A percentile compares a stretch with the other conserved stretches of the same genome.
phyloP scores from a whole-genome alignment of 2,113 vertebrate species.

The Microtus ochrogaster region DNA sequence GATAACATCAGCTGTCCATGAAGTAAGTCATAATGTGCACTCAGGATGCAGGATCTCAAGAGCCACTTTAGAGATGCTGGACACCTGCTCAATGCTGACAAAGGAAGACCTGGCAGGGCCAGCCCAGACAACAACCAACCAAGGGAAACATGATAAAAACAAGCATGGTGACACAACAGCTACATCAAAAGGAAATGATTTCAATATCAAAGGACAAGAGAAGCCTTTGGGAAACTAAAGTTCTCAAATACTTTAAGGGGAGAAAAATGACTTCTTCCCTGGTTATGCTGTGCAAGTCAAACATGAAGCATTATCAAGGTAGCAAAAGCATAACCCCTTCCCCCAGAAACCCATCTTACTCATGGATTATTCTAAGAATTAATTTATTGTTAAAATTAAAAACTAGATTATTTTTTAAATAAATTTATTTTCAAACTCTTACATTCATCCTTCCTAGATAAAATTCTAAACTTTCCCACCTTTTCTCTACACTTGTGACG shows the following conservation, averaged over 20 bases:
- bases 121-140: constrained; percentile 2
- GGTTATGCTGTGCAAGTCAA: constrained; percentile 58
- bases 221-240: constrained; percentile 58
- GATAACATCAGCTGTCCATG: constrained; percentile 38
- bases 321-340: constrained; percentile 38
- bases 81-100: constrained; percentile 10
- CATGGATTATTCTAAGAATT: constrained; percentile 55
- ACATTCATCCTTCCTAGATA: constrained; percentile 22
- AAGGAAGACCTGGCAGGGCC: constrained; percentile 13
- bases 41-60: not conserved
- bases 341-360: not conserved
- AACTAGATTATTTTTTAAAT: not conserved
- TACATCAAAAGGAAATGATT: constrained; percentile 67
- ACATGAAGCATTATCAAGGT: constrained; percentile 44
- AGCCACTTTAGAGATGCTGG: not conserved
- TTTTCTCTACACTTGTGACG: constrained; percentile 39
- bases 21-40: not conserved
- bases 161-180: constrained; percentile 44
- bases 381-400: constrained; percentile 54
- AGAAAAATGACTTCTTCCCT: constrained; percentile 56
- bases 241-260: constrained; percentile 40
- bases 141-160: constrained; percentile 54
- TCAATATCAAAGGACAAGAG: constrained; percentile 63
- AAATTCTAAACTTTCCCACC: not conserved
- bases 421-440: constrained; percentile 50